Conservation (phyloP, 1,140 invertebrate species). For the Condylostylus longicornis region DNA sequence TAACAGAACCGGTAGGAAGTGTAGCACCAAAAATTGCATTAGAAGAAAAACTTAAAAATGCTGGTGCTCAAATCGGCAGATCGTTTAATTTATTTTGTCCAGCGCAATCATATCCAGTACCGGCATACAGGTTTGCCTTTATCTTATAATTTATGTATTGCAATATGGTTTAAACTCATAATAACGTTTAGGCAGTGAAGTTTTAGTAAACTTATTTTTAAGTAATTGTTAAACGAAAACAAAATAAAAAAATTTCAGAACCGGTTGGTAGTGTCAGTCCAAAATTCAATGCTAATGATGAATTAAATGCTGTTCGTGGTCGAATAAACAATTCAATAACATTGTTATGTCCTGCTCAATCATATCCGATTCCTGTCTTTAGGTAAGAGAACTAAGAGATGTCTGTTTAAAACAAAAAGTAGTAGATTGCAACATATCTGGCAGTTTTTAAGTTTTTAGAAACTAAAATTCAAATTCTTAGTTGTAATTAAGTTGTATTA, state of each 20-base stretch:
- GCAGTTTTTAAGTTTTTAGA: too few species aligned
- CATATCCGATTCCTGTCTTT: slow-evolving; percentile 43
- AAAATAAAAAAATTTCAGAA: slow-evolving; percentile 37
- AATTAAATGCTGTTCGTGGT: slow-evolving; percentile 23
- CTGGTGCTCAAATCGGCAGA: slow-evolving; percentile 30
- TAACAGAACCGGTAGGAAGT: slow-evolving; percentile 58
- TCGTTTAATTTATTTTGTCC: slow-evolving; percentile 45
- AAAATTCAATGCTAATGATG: slow-evolving; percentile 45
- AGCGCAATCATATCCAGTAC: slow-evolving; percentile 48
- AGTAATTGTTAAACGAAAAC: not conserved
- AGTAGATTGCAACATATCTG: too few species aligned
- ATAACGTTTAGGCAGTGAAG: too few species aligned
- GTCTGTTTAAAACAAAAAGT: too few species aligned
- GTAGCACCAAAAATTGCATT: slow-evolving; percentile 55
- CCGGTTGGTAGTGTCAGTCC: slow-evolving; percentile 54
- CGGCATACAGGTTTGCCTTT: slow-evolving; percentile 43
- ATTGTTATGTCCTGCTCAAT: slow-evolving; percentile 41
- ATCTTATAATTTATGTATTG: not conserved
- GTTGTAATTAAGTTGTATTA: slow-evolving; percentile 5
- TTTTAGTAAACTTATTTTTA: too few species aligned
- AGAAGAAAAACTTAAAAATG: slow-evolving; percentile 49
- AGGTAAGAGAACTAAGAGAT: slow-evolving; percentile 38
- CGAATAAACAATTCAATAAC: slow-evolving; percentile 26
- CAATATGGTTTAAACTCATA: not conserved
- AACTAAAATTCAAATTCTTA: slow-evolving; percentile 36